These are phyloP conservation scores for Allolobophora icterica DNA, from an alignment of 2,888 invertebrate species.

Conservation along the genomic window DNA sequence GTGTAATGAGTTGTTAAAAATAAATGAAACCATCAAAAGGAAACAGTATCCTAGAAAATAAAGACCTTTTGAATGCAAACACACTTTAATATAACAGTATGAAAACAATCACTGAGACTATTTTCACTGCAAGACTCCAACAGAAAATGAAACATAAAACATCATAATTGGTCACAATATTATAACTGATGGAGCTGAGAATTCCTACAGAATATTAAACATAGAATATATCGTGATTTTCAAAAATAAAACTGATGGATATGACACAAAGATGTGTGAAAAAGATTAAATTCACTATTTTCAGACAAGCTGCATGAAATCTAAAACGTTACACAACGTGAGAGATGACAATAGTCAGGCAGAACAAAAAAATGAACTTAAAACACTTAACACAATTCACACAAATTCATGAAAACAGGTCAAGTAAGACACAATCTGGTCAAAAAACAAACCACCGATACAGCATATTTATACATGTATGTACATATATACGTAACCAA, in stretches of 20 bases:
- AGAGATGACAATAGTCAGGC: neutral
- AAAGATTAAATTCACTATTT: neutral
- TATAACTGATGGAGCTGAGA: neutral
- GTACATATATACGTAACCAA: neutral
- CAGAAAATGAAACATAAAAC: neutral
- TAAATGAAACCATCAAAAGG: neutral
- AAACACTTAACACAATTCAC: neutral
- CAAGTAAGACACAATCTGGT: neutral
- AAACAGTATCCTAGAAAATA: neutral
- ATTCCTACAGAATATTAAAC: neutral
- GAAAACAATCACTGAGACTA: neutral
- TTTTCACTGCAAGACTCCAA: neutral
- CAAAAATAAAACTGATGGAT: neutral
- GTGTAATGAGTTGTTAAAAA: neutral
- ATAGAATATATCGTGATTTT: neutral
- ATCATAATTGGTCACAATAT: neutral
- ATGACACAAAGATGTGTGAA: neutral
- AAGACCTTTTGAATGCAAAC: neutral
- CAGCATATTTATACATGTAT: conserved; percentile 5
- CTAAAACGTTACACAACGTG: neutral
- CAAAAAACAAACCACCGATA: neutral
- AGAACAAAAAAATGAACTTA: neutral
- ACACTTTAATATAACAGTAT: neutral
- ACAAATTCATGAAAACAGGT: neutral
- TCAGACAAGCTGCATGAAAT: neutral